Conservation (phyloP, 1,140 invertebrate genomes). For the Caenorhabditis inopinata region DNA sequence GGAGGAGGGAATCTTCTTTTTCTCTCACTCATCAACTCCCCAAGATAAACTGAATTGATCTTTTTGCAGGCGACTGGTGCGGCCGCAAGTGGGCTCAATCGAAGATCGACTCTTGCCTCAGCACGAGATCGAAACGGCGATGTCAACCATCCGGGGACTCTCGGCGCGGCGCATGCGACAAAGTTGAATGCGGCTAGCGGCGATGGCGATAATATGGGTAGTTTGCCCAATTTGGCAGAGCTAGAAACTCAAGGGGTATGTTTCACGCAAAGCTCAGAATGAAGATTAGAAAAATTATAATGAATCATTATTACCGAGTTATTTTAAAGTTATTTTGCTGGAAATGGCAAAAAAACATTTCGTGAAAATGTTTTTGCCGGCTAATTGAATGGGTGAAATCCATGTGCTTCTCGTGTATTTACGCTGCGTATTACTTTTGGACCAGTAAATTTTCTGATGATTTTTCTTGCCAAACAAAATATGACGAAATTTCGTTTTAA, state of each 20-base stretch:
- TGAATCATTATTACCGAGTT: too few relatives aligned
- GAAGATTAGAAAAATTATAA: too few relatives aligned
- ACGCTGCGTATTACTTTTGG: too few relatives aligned
- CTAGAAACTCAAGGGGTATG: conserved; percentile 71
- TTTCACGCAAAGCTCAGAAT: background rate
- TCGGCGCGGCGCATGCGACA: background rate
- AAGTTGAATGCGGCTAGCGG: background rate
- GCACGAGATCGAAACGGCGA: conserved; percentile 30
- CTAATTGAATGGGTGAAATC: too few relatives aligned
- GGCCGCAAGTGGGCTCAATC: background rate
- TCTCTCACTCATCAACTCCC: too few relatives aligned
- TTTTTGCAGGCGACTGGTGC: background rate
- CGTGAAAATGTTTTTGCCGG: too few relatives aligned
- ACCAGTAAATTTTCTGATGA: too few relatives aligned
- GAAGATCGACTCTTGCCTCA: conserved; percentile 26
- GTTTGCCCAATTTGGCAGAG: conserved; percentile 85
- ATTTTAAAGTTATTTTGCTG: too few relatives aligned
- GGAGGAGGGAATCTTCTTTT: background rate
- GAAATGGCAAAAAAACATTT: too few relatives aligned
- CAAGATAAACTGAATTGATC: background rate
- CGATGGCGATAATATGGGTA: conserved; percentile 65
- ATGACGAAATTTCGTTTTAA: too few relatives aligned
- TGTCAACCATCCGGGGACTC: conserved; percentile 6
- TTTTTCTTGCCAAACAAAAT: too few relatives aligned
- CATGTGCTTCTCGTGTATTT: too few relatives aligned